These are phyloP conservation scores for Mastomys coucha DNA, from an alignment of 2,113 vertebrate genomes.

Conservation along the genomic window DNA sequence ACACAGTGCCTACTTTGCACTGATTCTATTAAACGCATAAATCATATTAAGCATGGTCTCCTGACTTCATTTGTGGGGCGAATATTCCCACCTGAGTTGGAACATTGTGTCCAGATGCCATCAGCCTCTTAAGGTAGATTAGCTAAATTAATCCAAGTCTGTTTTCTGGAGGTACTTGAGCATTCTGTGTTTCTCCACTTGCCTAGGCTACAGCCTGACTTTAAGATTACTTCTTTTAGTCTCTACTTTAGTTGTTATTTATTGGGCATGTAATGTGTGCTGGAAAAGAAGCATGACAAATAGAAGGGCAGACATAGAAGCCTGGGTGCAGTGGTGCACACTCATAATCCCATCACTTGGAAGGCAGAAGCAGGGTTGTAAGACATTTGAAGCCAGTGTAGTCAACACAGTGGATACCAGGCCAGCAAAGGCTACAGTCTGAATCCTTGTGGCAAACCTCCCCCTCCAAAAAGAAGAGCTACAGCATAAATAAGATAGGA, in stretches of 20 bases:
- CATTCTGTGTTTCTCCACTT: constrained; percentile 38
- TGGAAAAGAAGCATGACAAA: neutral
- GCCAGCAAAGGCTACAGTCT: neutral
- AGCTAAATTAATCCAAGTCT: constrained; percentile 33
- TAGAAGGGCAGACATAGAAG: neutral
- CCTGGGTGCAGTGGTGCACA: neutral
- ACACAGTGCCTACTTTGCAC: constrained; percentile 20
- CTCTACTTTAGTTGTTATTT: constrained; percentile 5
- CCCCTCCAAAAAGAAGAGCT: neutral
- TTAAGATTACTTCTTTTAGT: constrained; percentile 36
- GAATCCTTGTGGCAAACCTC: neutral
- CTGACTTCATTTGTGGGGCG: constrained; percentile 1
- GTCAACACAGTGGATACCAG: neutral
- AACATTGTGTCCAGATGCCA: constrained; percentile 23
- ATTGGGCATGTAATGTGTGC: neutral
- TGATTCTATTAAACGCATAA: constrained; percentile 22
- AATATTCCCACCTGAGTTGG: constrained; percentile 30
- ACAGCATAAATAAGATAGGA: neutral
- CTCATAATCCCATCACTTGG: neutral
- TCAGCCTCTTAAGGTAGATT: constrained; percentile 28
- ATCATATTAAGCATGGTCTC: constrained; percentile 14
- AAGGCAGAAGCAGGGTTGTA: neutral
- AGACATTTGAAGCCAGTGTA: too few relatives aligned
- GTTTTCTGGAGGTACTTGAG: constrained; percentile 9
- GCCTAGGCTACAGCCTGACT: neutral